phyloP scores from a whole-genome alignment of 1,140 invertebrate genomes.

The Caenorhabditis brenneri region DNA sequence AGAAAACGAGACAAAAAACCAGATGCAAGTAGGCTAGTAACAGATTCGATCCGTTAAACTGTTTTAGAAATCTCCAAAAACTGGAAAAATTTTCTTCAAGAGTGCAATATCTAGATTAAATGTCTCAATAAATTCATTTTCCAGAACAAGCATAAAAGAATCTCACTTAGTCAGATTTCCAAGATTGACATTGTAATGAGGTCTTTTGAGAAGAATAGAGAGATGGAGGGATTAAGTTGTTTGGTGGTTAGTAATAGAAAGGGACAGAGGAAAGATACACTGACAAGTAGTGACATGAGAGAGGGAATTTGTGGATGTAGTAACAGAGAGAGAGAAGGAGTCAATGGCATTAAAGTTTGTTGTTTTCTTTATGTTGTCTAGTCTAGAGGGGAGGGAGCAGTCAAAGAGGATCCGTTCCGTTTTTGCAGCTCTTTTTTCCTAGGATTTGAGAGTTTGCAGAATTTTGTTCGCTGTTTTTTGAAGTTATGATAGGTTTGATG shows the following conservation, averaged over 20 bases:
- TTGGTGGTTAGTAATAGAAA: background rate
- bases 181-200: conserved; percentile 24
- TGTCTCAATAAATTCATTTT: too few relatives aligned
- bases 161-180: too few relatives aligned
- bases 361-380: background rate
- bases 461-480: too few relatives aligned
- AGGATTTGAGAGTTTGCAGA: too few relatives aligned
- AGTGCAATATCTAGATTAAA: too few relatives aligned
- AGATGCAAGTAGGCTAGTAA: too few relatives aligned
- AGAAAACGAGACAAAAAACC: too few relatives aligned
- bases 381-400: too few relatives aligned
- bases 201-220: background rate
- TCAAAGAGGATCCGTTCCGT: background rate
- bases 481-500: too few relatives aligned
- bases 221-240: background rate
- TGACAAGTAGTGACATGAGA: conserved; percentile 5
- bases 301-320: background rate
- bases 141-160: background rate
- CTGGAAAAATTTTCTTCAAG: too few relatives aligned
- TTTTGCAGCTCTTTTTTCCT: background rate
- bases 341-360: background rate
- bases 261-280: background rate
- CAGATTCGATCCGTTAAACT: too few relatives aligned
- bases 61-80: too few relatives aligned
- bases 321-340: conserved; percentile 2